Conservation (phyloP, 2,888 invertebrate species). For the Troglohyphantes excavatus region DNA sequence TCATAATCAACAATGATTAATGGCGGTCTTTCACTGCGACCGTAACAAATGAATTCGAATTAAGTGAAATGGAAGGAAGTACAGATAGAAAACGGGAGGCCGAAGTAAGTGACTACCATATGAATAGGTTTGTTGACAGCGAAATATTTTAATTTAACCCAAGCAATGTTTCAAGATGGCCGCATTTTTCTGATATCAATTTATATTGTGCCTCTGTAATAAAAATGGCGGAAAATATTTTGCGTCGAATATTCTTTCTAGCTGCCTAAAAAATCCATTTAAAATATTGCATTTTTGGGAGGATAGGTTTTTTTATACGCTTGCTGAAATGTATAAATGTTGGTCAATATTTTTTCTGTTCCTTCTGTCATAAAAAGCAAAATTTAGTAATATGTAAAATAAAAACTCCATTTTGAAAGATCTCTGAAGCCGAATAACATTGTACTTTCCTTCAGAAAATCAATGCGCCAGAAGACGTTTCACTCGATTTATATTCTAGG, state of each 20-base stretch:
- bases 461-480: too few species aligned
- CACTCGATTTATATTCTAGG: too few species aligned
- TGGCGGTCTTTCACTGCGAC: constrained; percentile 18
- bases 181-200: neutral
- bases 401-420: too few species aligned
- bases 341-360: too few species aligned
- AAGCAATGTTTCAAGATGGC: neutral
- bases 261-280: neutral
- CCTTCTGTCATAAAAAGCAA: too few species aligned
- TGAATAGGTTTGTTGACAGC: constrained; percentile 1
- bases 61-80: neutral
- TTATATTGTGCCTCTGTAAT: neutral
- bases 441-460: too few species aligned
- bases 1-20: constrained; percentile 46
- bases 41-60: constrained; percentile 40
- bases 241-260: neutral
- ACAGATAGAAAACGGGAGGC: neutral
- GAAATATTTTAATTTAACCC: neutral
- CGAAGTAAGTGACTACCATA: neutral
- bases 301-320: too few species aligned
- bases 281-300: neutral
- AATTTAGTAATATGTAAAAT: too few species aligned
- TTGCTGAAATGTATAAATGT: too few species aligned
- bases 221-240: neutral
- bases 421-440: too few species aligned